Evolutionary conservation across 1,140 invertebrate species (phyloP).

Genomic region (Drosophila nebulosa): DNA sequence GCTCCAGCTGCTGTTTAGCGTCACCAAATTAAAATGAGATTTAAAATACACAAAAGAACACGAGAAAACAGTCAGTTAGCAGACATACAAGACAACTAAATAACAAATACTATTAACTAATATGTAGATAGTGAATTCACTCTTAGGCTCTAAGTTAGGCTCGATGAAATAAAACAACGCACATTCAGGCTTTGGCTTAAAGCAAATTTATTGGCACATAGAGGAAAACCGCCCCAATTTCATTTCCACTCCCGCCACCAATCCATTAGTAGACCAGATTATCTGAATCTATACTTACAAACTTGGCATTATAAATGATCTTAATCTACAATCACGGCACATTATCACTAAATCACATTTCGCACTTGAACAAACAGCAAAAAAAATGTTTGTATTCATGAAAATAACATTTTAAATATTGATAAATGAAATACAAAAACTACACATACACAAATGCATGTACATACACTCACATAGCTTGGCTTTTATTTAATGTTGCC

Average conservation of each 20-base stretch:
- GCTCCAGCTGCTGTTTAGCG: background rate
- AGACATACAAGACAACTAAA: background rate
- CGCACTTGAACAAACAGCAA: background rate
- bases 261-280: background rate
- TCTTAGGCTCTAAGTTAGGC: constrained; percentile 41
- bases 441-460: constrained; percentile 23
- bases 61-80: constrained; percentile 11
- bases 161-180: constrained; percentile 65
- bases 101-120: background rate
- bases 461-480: constrained; percentile 24
- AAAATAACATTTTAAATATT: background rate
- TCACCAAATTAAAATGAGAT: constrained; percentile 12
- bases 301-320: background rate
- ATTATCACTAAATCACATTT: background rate
- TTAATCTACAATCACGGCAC: background rate
- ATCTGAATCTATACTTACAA: constrained; percentile 15
- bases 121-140: constrained; percentile 15
- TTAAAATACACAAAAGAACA: constrained; percentile 14
- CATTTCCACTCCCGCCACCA: constrained; percentile 10
- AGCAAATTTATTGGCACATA: constrained; percentile 51
- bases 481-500: constrained; percentile 28
- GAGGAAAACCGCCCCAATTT: background rate
- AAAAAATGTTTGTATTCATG: background rate
- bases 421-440: background rate
- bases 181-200: constrained; percentile 32